These are phyloP conservation scores for Pelodiscus sinensis DNA, from an alignment of 2,113 vertebrate genomes.

Conservation along the genomic window DNA sequence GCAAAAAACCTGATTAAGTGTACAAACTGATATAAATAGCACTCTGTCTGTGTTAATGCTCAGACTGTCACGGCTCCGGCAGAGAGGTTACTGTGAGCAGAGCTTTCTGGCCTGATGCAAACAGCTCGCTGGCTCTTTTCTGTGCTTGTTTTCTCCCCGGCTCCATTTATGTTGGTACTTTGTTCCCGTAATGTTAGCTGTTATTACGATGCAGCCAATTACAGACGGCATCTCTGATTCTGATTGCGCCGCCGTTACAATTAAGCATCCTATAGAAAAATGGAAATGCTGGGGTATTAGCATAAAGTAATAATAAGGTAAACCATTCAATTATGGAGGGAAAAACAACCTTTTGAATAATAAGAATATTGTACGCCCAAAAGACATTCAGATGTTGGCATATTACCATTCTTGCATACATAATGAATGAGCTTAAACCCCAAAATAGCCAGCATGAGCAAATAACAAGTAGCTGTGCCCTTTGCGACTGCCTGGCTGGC, in stretches of 20 bases:
- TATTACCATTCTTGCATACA: constrained; percentile 76
- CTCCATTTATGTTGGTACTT: constrained; percentile 1
- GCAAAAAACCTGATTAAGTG: constrained; percentile 79
- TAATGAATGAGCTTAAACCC: constrained; percentile 68
- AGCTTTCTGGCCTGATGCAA: background rate
- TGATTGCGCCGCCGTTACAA: constrained; percentile 73
- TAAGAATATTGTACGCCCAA: constrained; percentile 77
- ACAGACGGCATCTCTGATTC: constrained; percentile 65
- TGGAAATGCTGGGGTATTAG: constrained; percentile 67
- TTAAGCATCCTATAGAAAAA: constrained; percentile 74
- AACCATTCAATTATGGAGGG: constrained; percentile 75
- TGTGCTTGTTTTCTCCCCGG: rapidly evolving
- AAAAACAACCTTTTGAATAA: constrained; percentile 71
- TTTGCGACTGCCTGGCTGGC: background rate
- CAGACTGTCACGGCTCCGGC: constrained; percentile 42
- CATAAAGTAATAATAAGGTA: constrained; percentile 78
- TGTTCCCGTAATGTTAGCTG: constrained; percentile 43
- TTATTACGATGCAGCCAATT: constrained; percentile 77
- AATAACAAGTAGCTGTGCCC: constrained; percentile 41
- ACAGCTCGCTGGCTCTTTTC: background rate
- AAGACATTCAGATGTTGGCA: constrained; percentile 68
- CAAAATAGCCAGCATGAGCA: constrained; percentile 60
- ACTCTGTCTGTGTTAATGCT: constrained; percentile 67
- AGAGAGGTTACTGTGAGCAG: background rate
- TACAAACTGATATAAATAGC: constrained; percentile 80